These are phyloP conservation scores for Caenorhabditis virilis DNA, from an alignment of 2,888 invertebrate genomes.

Conservation along the genomic window DNA sequence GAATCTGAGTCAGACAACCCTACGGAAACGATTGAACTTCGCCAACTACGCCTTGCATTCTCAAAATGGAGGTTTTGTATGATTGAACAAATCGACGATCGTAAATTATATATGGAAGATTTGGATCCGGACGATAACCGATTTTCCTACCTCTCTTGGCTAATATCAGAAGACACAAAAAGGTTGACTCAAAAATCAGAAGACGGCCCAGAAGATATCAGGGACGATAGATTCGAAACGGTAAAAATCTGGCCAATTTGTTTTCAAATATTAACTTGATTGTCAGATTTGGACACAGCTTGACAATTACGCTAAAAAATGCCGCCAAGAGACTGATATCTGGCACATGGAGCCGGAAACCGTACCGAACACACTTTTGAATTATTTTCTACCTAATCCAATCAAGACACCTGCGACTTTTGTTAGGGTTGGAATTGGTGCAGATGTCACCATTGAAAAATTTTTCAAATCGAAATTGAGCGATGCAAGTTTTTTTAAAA, in stretches of 20 bases:
- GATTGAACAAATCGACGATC: slow-evolving; percentile 19
- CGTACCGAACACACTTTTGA: not conserved
- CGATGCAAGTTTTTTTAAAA: not conserved
- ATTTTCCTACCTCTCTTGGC: slow-evolving; percentile 17
- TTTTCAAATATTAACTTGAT: not conserved
- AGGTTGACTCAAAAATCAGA: slow-evolving; percentile 6
- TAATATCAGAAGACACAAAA: slow-evolving; percentile 16
- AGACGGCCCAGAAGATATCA: not conserved
- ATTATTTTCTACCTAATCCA: not conserved
- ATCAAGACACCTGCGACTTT: slow-evolving; percentile 19
- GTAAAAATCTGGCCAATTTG: slow-evolving; percentile 2
- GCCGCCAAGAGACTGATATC: slow-evolving; percentile 26
- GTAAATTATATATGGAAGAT: slow-evolving; percentile 20
- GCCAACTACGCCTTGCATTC: slow-evolving; percentile 22
- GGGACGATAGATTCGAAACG: slow-evolving; percentile 18
- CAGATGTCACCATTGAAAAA: slow-evolving; percentile 13
- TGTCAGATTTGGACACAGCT: slow-evolving; percentile 28
- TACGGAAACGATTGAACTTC: slow-evolving; percentile 6
- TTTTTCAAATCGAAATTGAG: slow-evolving; percentile 13
- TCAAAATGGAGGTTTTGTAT: slow-evolving; percentile 29
- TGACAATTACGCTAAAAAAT: slow-evolving; percentile 14
- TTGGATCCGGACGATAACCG: slow-evolving; percentile 32
- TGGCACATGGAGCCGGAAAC: slow-evolving; percentile 34
- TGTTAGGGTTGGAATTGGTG: slow-evolving; percentile 20
- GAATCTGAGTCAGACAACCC: too few species aligned